Evolutionary conservation across 2,113 vertebrate genomes (phyloP).

Genomic region (Pelusios castaneus): DNA sequence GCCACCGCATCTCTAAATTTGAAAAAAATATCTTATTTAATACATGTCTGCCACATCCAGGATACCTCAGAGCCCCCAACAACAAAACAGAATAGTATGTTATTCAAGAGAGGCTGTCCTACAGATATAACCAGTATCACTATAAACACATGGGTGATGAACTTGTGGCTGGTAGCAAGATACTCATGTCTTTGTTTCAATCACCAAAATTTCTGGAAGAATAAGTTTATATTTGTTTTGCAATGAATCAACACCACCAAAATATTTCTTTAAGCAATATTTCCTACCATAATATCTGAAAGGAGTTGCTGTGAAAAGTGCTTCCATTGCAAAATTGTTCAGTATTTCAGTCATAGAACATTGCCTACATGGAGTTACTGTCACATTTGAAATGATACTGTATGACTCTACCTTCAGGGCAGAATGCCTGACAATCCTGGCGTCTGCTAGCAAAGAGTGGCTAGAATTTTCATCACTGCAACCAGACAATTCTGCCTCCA

Average conservation of each 20-base stretch:
- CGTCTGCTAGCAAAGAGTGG: not conserved
- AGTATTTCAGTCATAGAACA: fast-evolving
- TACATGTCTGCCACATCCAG: not conserved
- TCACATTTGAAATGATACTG: not conserved
- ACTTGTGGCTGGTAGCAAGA: not conserved
- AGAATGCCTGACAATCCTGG: not conserved
- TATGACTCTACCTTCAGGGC: not conserved
- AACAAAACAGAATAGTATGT: not conserved
- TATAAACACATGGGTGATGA: fast-evolving
- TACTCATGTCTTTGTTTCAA: not conserved
- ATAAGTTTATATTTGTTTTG: not conserved
- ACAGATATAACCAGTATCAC: fast-evolving
- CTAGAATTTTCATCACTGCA: constrained; percentile 20
- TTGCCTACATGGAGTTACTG: not conserved
- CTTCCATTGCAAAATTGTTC: not conserved
- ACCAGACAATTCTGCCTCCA: constrained; percentile 28
- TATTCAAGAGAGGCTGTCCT: fast-evolving
- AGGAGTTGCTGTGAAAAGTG: not conserved
- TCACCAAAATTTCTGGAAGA: not conserved
- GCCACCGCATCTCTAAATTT: not conserved
- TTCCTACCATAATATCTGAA: not conserved
- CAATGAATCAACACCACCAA: not conserved
- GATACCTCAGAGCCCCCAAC: not conserved
- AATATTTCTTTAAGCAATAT: not conserved
- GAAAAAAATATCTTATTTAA: not conserved